Conservation (phyloP, 1,140 invertebrate species). For the Dreissena polymorpha region DNA sequence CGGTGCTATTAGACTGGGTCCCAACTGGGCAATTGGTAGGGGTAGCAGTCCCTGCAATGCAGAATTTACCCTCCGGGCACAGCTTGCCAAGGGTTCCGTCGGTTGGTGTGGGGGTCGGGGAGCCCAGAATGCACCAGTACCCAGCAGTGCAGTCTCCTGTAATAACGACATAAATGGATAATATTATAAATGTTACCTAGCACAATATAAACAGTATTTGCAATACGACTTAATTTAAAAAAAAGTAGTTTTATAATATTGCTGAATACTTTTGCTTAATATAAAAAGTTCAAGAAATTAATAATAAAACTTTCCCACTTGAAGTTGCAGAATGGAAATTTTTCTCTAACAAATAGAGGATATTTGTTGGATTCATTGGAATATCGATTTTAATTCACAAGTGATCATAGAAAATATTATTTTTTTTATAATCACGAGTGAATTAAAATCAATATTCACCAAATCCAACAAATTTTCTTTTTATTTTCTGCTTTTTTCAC, state of each 20-base stretch:
- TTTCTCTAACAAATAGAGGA: no score
- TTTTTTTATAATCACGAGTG: no score
- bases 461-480: no score
- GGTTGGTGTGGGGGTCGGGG: conserved; percentile 68
- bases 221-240: not conserved
- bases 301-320: not conserved
- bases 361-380: no score
- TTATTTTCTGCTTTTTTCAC: no score
- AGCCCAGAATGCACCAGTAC: conserved; percentile 75
- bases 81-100: conserved; percentile 72
- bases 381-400: no score
- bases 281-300: not conserved
- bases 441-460: no score
- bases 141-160: conserved; percentile 72
- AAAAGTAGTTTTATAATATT: not conserved
- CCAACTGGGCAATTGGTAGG: conserved; percentile 73
- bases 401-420: no score
- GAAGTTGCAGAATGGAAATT: not conserved
- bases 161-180: conserved; percentile 29
- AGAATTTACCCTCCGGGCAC: conserved; percentile 75
- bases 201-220: not conserved
- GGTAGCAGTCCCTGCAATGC: conserved; percentile 65
- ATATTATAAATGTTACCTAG: not conserved
- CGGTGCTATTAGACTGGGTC: conserved; percentile 74
- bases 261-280: not conserved